phyloP scores from a whole-genome alignment of 2,888 invertebrate genomes.

The Eupithecia subumbrata region DNA sequence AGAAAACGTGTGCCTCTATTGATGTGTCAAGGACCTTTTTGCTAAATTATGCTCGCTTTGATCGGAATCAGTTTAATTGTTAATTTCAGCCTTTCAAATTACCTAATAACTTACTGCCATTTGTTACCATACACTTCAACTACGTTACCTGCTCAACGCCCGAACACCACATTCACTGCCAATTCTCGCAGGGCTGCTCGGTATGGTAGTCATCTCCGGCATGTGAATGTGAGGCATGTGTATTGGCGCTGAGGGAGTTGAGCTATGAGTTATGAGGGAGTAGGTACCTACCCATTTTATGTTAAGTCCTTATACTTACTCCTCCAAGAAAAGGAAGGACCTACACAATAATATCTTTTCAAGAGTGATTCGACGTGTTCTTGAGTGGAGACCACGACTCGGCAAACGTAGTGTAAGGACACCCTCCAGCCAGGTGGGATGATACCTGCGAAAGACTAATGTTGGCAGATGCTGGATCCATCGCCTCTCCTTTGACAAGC shows the following conservation, averaged over 20 bases:
- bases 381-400: too few species aligned
- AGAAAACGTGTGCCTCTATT: conserved; percentile 22
- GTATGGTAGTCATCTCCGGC: not conserved
- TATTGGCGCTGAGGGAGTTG: not conserved
- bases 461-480: too few species aligned
- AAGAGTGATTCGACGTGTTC: not conserved
- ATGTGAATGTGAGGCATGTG: not conserved
- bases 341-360: not conserved
- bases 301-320: not conserved
- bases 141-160: not conserved
- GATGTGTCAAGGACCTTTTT: conserved; percentile 4
- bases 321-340: not conserved
- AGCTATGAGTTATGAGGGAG: not conserved
- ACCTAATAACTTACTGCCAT: not conserved
- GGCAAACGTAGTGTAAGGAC: too few species aligned
- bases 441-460: too few species aligned
- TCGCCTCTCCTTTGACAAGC: too few species aligned
- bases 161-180: not conserved
- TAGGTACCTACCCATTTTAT: not conserved
- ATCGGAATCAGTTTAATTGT: not conserved
- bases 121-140: not conserved
- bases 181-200: not conserved
- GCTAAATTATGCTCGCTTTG: not conserved
- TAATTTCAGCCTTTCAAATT: not conserved
- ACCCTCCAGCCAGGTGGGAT: too few species aligned